These are phyloP conservation scores for Palloptera scutellata DNA, from an alignment of 2,888 invertebrate species.

Conservation along the genomic window DNA sequence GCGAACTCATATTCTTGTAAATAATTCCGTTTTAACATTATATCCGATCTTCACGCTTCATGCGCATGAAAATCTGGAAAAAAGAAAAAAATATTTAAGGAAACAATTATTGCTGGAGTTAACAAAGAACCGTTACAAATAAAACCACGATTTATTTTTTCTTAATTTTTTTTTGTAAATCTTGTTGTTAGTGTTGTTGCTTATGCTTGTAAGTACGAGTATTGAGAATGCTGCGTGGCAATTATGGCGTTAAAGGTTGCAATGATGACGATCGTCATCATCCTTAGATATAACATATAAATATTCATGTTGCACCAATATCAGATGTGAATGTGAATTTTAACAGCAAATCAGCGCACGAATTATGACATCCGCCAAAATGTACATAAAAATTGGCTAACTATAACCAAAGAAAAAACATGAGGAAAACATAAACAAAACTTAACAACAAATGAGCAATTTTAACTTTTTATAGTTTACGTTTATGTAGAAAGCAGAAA, in stretches of 20 bases:
- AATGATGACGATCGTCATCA: conserved; percentile 19
- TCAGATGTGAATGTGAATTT: neutral
- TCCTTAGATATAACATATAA: neutral
- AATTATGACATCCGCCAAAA: conserved; percentile 11
- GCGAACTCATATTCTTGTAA: neutral
- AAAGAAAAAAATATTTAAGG: conserved; percentile 16
- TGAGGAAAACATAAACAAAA: neutral
- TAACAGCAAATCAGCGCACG: conserved; percentile 1
- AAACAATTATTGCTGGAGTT: conserved; percentile 25
- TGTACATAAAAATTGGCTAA: neutral
- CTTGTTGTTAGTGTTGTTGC: conserved; percentile 6
- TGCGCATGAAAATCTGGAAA: neutral
- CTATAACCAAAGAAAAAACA: too few relatives aligned
- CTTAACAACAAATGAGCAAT: conserved; percentile 3
- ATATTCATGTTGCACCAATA: neutral
- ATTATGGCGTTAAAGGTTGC: conserved; percentile 29
- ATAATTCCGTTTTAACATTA: conserved; percentile 28
- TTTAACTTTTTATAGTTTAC: neutral
- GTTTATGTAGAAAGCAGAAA: neutral
- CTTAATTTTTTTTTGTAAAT: neutral
- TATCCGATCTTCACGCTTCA: conserved; percentile 24
- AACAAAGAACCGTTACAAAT: conserved; percentile 27
- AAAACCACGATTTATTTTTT: conserved; percentile 13
- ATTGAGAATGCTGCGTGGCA: conserved; percentile 18
- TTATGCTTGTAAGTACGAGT: conserved; percentile 13